Evolutionary conservation across 35 echinoderm and acorn worm genomes (phyloP), one percentile per base, ranked within the genome.

Genomic region (Amphiura filiformis): DNA sequence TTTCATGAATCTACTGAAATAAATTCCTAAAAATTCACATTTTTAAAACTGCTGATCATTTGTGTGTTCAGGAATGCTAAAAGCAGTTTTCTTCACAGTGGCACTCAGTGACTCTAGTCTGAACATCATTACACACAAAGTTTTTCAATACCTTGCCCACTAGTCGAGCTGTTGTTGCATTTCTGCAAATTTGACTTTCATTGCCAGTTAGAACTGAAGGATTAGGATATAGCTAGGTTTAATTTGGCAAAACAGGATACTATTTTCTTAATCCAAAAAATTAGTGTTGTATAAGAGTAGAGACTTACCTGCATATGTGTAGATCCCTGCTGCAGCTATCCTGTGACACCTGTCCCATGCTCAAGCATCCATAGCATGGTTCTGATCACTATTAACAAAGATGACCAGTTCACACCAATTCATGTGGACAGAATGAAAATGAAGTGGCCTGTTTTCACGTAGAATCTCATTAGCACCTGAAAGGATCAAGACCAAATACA

Each of bases 221-320:
- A n/a, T n/a, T n/a, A n/a, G n/a, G n/a, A n/a, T n/a, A n/a, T n/a
- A n/a, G n/a, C n/a, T n/a, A n/a, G n/a, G n/a, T n/a, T n/a, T n/a
- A n/a, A n/a, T n/a, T n/a, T n/a, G n/a, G n/a, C n/a, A n/a, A n/a
- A n/a, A n/a, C n/a, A n/a, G n/a, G n/a, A n/a, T n/a, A n/a, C n/a
- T n/a, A n/a, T n/a, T n/a, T n/a, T n/a, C n/a, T n/a, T n/a, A n/a
- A n/a, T n/a, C n/a, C n/a, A n/a, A n/a, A n/a, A n/a, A n/a, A n/a
- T n/a, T n/a, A n/a, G n/a, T n/a, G n/a, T n/a, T n/a, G n/a, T n/a
- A n/a, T n/a, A n/a, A 56, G n/a, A n/a, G n/a, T n/a, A n/a, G n/a
- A n/a, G n/a, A n/a, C n/a, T n/a, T 82, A 97, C 96, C 96, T 95
- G 84, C 95, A 99, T 35, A 99, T 99, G 64, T 99, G 96, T 13